These are phyloP conservation scores for Drosophila lutescens DNA, from an alignment of 2,888 invertebrate species.

Conservation along the genomic window DNA sequence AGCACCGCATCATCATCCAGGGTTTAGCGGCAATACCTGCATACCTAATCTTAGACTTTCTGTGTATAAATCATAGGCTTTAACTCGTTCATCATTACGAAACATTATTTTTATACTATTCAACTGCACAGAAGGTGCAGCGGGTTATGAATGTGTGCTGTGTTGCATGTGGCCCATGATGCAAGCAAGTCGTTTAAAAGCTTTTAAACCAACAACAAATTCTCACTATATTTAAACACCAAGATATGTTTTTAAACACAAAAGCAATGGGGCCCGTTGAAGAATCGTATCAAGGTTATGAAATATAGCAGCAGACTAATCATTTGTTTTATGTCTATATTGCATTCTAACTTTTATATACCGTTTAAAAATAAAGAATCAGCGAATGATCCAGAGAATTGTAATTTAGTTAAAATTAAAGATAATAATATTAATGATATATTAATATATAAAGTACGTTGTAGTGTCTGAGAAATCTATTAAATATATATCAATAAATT, in stretches of 20 bases:
- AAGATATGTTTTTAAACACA: constrained; percentile 40
- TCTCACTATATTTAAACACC: constrained; percentile 69
- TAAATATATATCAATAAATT: constrained; percentile 70
- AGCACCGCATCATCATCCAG: constrained; percentile 51
- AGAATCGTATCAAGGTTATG: constrained; percentile 5
- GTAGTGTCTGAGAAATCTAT: constrained; percentile 62
- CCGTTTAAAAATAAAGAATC: constrained; percentile 24
- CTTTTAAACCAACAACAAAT: constrained; percentile 70
- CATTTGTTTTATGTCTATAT: constrained; percentile 48
- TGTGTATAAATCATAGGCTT: constrained; percentile 69
- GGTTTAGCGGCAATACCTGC: constrained; percentile 26
- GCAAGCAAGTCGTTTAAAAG: constrained; percentile 60
- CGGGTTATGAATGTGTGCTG: constrained; percentile 48
- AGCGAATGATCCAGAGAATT: constrained; percentile 31
- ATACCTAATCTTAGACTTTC: constrained; percentile 45
- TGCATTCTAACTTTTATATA: constrained; percentile 55
- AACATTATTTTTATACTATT: constrained; percentile 28
- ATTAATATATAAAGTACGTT: constrained; percentile 52
- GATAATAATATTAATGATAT: constrained; percentile 33
- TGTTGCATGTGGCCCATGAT: constrained; percentile 27
- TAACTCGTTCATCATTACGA: constrained; percentile 49
- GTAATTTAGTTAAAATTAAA: constrained; percentile 64
- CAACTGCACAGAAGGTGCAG: constrained; percentile 48
- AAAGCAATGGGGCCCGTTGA: constrained; percentile 30
- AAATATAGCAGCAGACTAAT: constrained; percentile 20